These are phyloP conservation scores for Anolis sagrei DNA, from an alignment of 2,113 vertebrate genomes.

Conservation along the genomic window DNA sequence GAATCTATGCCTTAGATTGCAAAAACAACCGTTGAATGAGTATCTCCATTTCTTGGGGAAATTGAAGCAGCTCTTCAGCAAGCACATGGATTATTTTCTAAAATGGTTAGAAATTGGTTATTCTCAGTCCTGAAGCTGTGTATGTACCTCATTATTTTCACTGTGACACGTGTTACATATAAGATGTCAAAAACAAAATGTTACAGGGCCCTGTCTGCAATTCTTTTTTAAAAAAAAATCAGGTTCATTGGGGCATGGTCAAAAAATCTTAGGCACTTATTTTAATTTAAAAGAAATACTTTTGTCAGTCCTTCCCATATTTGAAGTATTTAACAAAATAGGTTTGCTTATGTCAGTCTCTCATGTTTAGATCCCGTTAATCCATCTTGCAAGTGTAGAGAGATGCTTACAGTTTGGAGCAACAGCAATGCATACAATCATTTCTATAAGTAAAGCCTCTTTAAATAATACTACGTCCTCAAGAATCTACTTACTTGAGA, in stretches of 20 bases:
- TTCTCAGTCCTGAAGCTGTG: conserved; percentile 13
- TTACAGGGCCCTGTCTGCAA: background rate
- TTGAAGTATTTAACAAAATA: background rate
- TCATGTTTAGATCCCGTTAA: background rate
- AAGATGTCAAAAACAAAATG: background rate
- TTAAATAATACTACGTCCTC: conserved; percentile 35
- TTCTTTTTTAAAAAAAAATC: background rate
- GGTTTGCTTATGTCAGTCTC: background rate
- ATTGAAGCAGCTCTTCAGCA: conserved; percentile 16
- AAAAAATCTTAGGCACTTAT: background rate
- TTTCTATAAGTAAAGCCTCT: background rate
- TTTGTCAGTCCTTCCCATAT: background rate
- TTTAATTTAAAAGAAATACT: background rate
- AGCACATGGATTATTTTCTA: background rate
- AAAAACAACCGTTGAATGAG: background rate
- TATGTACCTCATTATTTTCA: conserved; percentile 32
- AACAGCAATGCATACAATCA: background rate
- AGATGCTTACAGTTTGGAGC: background rate
- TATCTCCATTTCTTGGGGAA: background rate
- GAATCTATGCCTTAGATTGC: background rate
- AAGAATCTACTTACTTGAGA: background rate
- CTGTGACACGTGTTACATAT: background rate
- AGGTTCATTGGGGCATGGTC: background rate
- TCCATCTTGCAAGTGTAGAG: background rate
- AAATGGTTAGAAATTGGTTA: conserved; percentile 33